Base-by-base conservation (phyloP, 2,888 invertebrate genomes). In the Machimus atricapillus region DNA sequence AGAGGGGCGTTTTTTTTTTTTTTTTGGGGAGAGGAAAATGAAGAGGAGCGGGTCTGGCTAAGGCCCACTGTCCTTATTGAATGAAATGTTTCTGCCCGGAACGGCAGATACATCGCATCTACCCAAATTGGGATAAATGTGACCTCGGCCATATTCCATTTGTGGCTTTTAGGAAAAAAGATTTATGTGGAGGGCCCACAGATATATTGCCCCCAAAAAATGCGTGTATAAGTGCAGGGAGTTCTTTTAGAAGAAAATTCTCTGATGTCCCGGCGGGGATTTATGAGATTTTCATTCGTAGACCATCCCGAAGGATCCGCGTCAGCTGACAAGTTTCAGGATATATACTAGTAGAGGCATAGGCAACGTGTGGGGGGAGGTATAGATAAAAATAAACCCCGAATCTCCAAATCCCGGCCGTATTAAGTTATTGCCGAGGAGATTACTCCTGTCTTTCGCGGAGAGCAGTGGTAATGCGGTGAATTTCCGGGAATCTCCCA, bases 141-240 rank as follows among this genome's bases (percentile, higher is more conserved):
- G 82, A 82, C 82, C 58, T 82, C 82, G 82, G 58, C 82, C 82
- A 82, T 82, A 82, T 82, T 82, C 82, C 58, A 82, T 82, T 82
- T 82, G 66, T 82, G 82, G 82, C 58, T 58, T 82, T 58, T 82
- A 82, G 82, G 82, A 82, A 66, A 82, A 82, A 66, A 82, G 82
- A 82, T 82, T 82, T 82, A 82, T 82, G 34, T 66, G 82, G 66
- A 58, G 16, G 58, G 58, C 31, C 37, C 19, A 78, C 31, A 66
- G 52, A 81, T 81, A 81, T 31, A 81, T 81, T 52, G 81, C 81
- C 52, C n/a, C 23, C n/a, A n/a, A 31, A 52, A 81, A 56, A 43
- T 27, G 40, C 37, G 52, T 82, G 58, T 37, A 58, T 37, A 82
- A 58, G 37, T 37, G 34, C 16, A 37, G 31, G 23, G 23, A 82